Evolutionary conservation across 2,113 vertebrate genomes (phyloP), one percentile per base, ranked within the genome.

Genomic region (Phoxinus phoxinus): DNA sequence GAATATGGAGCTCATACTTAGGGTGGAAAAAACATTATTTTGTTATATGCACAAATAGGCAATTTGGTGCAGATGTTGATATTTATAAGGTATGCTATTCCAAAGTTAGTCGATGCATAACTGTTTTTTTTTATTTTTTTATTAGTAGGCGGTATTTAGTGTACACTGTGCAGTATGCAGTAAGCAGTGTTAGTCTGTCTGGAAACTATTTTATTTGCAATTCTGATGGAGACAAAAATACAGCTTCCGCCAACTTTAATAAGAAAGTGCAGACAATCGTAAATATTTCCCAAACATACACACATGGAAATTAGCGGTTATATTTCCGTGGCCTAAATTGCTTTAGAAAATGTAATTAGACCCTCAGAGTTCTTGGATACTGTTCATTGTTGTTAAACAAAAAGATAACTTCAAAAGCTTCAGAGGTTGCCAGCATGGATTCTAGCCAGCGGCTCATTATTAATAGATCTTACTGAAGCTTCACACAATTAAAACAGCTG

Each of bases 391-490:
- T 88, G 37, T 25, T 76, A 81, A 65, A 85, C 35, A 83, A 23
- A 84, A 81, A 15, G 35, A 56, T 37, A 27, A 56, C 79, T 76
- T 77, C 58, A 86, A 82, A 30, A 41, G n/a, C n/a, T 84, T 73
- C 2, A 83, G 25, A 15, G 46, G 75, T 51, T 85, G 81, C 88
- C 91, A 89, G 86, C 3, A 1, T 48, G 87, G 85, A 84, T 76
- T 71, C 37, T 81, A 63, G 90, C 90, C 92, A 91, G 89, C 74
- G 86, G 87, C 89, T 91, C 89, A 89, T 92, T 88, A 91, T 92
- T 92, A 91, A 93, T 88, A 90, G 76, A 91, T 90, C 53, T 76
- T n/a, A 87, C 82, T 56, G 63, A 83, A 81, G 73, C 80, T 51
- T 48, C 11, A 53, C 44, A 69, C 80, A 87, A 93, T 93, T 90